Evolutionary conservation across 2,113 vertebrate genomes (phyloP).

Genomic region (Oxyura jamaicensis): DNA sequence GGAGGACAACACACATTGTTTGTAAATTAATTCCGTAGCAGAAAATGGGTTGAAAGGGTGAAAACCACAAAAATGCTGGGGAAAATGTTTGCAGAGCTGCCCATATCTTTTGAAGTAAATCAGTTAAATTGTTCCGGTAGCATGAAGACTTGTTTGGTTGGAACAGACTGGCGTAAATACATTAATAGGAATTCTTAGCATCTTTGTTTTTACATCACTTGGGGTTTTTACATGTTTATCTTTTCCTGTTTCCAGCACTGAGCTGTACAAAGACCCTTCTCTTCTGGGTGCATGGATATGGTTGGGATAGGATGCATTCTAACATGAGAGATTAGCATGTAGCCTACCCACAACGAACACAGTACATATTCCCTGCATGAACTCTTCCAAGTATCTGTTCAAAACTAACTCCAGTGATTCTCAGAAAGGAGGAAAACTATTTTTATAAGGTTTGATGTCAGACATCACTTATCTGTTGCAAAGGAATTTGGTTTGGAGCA

Average conservation of each 20-base stretch:
- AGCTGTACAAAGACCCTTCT: not conserved
- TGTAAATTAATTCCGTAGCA: constrained; percentile 54
- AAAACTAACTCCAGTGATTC: not conserved
- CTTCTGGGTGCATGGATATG: not conserved
- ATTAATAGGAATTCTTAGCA: not conserved
- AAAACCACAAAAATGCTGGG: constrained; percentile 50
- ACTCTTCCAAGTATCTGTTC: not conserved
- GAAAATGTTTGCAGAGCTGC: constrained; percentile 44
- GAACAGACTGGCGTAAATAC: not conserved
- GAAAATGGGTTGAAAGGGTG: constrained; percentile 59
- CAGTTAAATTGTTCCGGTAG: not conserved
- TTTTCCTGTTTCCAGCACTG: not conserved
- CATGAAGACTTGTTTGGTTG: constrained; percentile 17
- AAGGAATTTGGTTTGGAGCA: not conserved
- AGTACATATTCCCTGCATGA: not conserved
- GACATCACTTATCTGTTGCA: not conserved
- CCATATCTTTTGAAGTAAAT: constrained; percentile 57
- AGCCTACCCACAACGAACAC: not conserved
- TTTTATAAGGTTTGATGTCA: not conserved
- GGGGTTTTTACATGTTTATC: not conserved
- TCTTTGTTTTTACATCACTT: not conserved
- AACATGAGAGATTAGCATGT: not conserved
- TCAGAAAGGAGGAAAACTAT: not conserved
- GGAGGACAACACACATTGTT: constrained; percentile 59
- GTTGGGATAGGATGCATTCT: not conserved